These are phyloP conservation scores for Drosophila birchii DNA, from an alignment of 2,888 invertebrate species.

Conservation along the genomic window DNA sequence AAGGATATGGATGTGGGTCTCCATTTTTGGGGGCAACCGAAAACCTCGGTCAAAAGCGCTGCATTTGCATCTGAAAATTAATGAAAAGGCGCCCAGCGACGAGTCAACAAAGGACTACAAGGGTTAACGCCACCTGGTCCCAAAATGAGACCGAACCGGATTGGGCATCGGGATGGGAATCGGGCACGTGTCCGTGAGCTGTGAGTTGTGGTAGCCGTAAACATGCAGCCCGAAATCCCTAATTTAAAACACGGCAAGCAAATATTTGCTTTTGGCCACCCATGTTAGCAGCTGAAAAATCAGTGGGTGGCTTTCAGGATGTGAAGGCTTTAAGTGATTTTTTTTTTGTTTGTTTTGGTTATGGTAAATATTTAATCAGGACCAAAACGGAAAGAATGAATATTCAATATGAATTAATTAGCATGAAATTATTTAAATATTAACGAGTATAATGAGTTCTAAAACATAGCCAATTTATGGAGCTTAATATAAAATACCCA, in stretches of 20 bases:
- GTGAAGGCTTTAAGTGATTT: constrained; percentile 14
- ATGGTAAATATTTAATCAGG: constrained; percentile 19
- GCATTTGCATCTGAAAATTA: constrained; percentile 55
- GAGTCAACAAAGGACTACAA: constrained; percentile 45
- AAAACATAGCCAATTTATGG: neutral
- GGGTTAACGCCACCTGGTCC: constrained; percentile 34
- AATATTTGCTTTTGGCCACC: constrained; percentile 44
- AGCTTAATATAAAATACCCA: neutral
- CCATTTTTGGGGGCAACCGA: constrained; percentile 13
- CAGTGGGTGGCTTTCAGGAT: neutral
- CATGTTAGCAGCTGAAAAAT: constrained; percentile 31
- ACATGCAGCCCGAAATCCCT: constrained; percentile 49
- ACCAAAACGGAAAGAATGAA: neutral
- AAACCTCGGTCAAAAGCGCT: constrained; percentile 16
- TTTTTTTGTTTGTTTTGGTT: too few species aligned
- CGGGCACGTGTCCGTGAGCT: constrained; percentile 41
- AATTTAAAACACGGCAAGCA: constrained; percentile 50
- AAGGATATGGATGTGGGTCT: constrained; percentile 21
- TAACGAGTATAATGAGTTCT: neutral
- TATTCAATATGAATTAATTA: constrained; percentile 7
- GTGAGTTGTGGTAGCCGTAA: constrained; percentile 45
- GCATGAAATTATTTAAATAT: neutral
- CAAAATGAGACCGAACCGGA: constrained; percentile 22
- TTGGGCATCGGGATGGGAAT: constrained; percentile 14
- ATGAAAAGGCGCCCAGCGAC: constrained; percentile 49